phyloP scores from a whole-genome alignment of 2,888 invertebrate genomes.

The Noctua fimbriata region DNA sequence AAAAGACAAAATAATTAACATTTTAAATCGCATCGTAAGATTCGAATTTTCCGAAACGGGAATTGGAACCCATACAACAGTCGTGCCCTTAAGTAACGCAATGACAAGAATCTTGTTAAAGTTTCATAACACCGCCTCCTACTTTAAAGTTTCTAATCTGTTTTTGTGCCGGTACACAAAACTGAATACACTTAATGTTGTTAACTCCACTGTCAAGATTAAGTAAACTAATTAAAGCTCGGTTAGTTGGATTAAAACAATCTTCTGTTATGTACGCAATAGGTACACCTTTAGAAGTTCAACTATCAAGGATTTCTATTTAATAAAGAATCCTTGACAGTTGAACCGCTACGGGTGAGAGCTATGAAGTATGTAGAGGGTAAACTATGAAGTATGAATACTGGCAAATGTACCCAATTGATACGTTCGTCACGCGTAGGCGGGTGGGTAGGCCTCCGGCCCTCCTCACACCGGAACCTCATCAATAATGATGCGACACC shows the following conservation, averaged over 20 bases:
- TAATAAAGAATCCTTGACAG: conserved; percentile 5
- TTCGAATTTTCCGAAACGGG: conserved; percentile 9
- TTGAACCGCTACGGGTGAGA: not conserved
- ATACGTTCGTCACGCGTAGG: conserved; percentile 49
- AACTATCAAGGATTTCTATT: not conserved
- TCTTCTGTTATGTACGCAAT: conserved; percentile 3
- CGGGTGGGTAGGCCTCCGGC: conserved; percentile 1
- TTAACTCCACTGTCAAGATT: conserved; percentile 32
- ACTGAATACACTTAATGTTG: conserved; percentile 31
- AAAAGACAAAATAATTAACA: not conserved
- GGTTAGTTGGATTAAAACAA: conserved; percentile 27
- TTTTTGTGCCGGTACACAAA: conserved; percentile 47
- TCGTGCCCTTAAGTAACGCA: conserved; percentile 10
- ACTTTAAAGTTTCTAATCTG: conserved; percentile 49
- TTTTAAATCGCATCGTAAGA: not conserved
- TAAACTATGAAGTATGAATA: conserved; percentile 21
- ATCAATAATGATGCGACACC: conserved; percentile 43
- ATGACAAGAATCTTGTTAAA: conserved; percentile 41
- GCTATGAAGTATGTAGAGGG: too few species aligned
- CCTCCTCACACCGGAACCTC: conserved; percentile 36
- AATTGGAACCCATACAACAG: conserved; percentile 21
- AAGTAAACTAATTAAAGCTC: conserved; percentile 31
- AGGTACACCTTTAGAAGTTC: not conserved
- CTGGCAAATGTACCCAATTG: conserved; percentile 37
- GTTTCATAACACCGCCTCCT: conserved; percentile 44